Evolutionary conservation across 2,888 invertebrate genomes (phyloP).

Genomic region (Amiota communis): DNA sequence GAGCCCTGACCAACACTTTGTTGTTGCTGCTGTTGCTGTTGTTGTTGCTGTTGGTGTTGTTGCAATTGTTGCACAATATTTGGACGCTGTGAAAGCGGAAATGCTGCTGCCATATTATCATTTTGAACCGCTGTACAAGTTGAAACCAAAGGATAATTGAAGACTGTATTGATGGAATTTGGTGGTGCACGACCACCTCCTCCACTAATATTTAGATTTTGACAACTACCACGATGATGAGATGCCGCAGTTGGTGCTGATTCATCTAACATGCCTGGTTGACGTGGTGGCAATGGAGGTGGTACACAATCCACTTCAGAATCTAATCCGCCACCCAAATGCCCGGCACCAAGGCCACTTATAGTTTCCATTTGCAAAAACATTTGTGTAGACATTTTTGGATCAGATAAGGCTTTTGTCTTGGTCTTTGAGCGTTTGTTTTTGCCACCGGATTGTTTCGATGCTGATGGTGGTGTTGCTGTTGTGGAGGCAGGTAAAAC

Average conservation of each 20-base stretch:
- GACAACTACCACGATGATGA: conserved; percentile 59
- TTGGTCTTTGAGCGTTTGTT: conserved; percentile 69
- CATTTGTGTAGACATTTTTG: conserved; percentile 73
- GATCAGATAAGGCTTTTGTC: conserved; percentile 73
- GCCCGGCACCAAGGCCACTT: conserved; percentile 45
- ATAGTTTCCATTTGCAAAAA: conserved; percentile 72
- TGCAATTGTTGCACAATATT: conserved; percentile 73
- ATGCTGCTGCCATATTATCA: conserved; percentile 72
- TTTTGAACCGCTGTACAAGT: conserved; percentile 72
- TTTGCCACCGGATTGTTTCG: conserved; percentile 38
- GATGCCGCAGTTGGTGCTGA: conserved; percentile 27
- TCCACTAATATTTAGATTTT: conserved; percentile 54
- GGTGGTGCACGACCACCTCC: conserved; percentile 63
- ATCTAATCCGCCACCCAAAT: conserved; percentile 52
- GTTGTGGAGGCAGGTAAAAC: conserved; percentile 20
- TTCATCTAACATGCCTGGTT: conserved; percentile 74
- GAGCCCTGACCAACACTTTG: conserved; percentile 43
- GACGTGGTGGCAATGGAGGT: conserved; percentile 78
- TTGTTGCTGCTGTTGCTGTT: conserved; percentile 51
- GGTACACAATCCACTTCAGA: conserved; percentile 66
- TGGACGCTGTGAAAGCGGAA: conserved; percentile 72
- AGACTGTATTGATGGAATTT: conserved; percentile 71
- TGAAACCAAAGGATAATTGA: conserved; percentile 73
- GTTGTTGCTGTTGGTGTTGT: conserved; percentile 69
- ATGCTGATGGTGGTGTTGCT: conserved; percentile 27